Conservation (phyloP, 1,140 invertebrate species). For the Littorina saxatilis region DNA sequence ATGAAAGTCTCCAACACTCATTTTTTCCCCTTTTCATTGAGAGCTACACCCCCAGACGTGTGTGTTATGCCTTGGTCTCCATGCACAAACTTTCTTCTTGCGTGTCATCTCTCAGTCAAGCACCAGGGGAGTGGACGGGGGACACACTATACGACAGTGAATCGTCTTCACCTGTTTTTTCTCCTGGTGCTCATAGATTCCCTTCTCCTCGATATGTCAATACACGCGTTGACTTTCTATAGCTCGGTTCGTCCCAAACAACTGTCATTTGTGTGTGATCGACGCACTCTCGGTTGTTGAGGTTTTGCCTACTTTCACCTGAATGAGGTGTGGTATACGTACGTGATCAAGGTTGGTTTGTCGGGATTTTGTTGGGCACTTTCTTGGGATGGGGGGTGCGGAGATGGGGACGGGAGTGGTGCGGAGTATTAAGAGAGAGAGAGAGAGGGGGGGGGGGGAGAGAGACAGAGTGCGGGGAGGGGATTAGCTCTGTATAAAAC, state of each 20-base stretch:
- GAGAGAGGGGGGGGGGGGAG: neutral
- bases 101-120: neutral
- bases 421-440: too few species aligned
- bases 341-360: neutral
- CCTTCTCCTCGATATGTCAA: neutral
- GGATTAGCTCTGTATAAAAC: too few species aligned
- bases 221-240: conserved; percentile 3
- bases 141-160: neutral
- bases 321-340: neutral
- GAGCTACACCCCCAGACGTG: neutral
- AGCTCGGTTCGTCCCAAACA: neutral
- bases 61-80: neutral
- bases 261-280: neutral
- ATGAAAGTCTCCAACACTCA: neutral
- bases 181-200: neutral
- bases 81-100: neutral
- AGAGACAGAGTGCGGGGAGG: neutral
- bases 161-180: neutral
- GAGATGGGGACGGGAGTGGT: too few species aligned
- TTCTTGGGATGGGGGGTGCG: too few species aligned
- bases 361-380: too few species aligned
- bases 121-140: neutral
- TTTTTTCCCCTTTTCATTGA: neutral
- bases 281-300: neutral
- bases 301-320: neutral